Percentiles rank a stretch among this genome's conserved stretches.
Conservation (phyloP, 2,888 invertebrate genomes). For the Camponotus fellah region DNA sequence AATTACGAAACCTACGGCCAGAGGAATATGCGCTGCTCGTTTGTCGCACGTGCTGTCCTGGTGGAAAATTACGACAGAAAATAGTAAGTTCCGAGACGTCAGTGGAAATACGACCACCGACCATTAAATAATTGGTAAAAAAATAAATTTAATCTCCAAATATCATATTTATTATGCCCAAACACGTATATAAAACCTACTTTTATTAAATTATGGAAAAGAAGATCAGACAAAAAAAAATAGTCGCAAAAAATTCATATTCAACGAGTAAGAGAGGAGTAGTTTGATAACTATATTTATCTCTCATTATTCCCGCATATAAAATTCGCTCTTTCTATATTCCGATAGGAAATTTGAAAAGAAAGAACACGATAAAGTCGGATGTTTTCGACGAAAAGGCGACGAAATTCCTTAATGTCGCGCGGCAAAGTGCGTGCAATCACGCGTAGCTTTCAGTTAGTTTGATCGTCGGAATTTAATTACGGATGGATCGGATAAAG, state of each 20-base stretch:
- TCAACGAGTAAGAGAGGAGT: not conserved
- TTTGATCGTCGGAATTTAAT: conserved; percentile 68
- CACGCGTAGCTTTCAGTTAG: conserved; percentile 57
- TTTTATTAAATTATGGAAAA: not conserved
- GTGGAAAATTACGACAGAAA: conserved; percentile 55
- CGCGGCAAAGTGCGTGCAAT: conserved; percentile 58
- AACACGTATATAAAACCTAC: not conserved
- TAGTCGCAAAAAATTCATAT: not conserved
- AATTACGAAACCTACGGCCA: conserved; percentile 58
- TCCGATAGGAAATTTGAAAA: conserved; percentile 1
- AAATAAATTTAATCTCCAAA: not conserved
- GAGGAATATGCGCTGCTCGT: conserved; percentile 52
- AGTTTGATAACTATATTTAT: not conserved
- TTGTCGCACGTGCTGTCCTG: conserved; percentile 52
- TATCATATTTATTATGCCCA: not conserved
- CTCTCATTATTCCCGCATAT: not conserved
- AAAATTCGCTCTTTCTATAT: not conserved
- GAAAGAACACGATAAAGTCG: conserved; percentile 22
- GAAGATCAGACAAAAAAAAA: not conserved
- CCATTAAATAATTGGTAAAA: conserved; percentile 33
- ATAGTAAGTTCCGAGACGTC: conserved; percentile 41
- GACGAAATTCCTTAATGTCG: conserved; percentile 57
- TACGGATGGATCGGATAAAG: conserved; percentile 57
- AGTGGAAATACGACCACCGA: conserved; percentile 22
- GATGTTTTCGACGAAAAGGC: conserved; percentile 50